Base-by-base conservation (phyloP, 2,888 invertebrate genomes). In the Ganaspis brasiliensis region DNA sequence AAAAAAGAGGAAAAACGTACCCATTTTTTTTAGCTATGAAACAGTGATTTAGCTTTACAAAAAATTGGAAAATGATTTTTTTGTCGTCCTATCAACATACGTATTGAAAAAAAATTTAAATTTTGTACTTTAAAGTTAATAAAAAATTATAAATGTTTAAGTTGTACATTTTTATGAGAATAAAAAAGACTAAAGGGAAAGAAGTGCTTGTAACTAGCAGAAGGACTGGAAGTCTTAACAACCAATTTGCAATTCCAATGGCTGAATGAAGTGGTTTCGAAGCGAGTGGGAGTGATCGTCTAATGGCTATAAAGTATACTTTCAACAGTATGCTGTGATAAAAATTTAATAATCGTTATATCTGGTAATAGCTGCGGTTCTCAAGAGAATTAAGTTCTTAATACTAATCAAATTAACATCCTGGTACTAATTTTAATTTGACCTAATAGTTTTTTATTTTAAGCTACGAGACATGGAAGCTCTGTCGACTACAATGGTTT, bases 221-320 rank as follows among this genome's bases (percentile, higher is more conserved):
- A 56, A 52, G 21, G 56, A 16, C 35, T n/a, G 26, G 37, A 72
- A 79, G 45, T 6, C 72, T 52, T 63, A 77, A 73, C 72, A 78
- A 76, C 79, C 79, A 75, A 82, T 84, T 83, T 84, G 82, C 83
- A 84, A 83, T 81, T 79, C 75, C 16, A 61, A 61, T 61, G 35
- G 61, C 16, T 61, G 2, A 61, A 35, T 19, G 35, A 61, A 61
- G 61, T 37, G 35, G 61, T 35, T 31, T 59, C 9, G 59, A 59
- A 59, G 59, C 26, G 59, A 35, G 16, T 12, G 37, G 37, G 61
- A 63, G 67, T 74, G 70, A 74, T 19, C 56, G 56, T 57, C 74
- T 74, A 74, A 74, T 70, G 56, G 70, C 70, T 26, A 59, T 45
- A 52, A 74, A 70, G 70, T 56, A 35, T 19, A 56, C 57, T 57